Evolutionary conservation across 2,888 invertebrate genomes (phyloP), one percentile per base, ranked within the genome.

Genomic region (Xanthostigma xanthostigma): DNA sequence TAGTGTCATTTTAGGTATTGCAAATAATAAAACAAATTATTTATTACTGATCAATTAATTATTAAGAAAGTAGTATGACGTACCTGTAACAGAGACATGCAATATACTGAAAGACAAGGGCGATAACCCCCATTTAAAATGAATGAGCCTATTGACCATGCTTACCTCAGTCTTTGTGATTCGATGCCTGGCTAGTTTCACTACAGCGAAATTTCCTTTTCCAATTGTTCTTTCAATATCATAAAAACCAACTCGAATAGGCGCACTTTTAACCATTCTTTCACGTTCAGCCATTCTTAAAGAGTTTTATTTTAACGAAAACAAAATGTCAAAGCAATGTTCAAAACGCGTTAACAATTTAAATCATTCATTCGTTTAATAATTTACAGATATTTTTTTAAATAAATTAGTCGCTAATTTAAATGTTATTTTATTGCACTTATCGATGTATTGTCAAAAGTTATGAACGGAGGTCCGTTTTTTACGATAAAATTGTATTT

Each of bases 131-230:
- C 27, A 27, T 27, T 5, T 27, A 27, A 27, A 27, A 27, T 27
- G 27, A 27, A 27, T 27, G 27, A 27, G 27, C 27, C 27, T 36
- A 43, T 41, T 39, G 35, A 44, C 11, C 10, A 45, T 49, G 57
- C 78, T 75, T 73, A 95, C 96, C 89, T 97, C 95, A 65, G 93
- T 94, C 78, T 95, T 96, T 59, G 96, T 96, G 67, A 96, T 90
- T 67, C 92, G 84, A 77, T 98, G 97, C 66, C 90, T 83, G 59
- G 96, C 97, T 66, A 96, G 75, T 72, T 96, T 96, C 60, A 98
- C 97, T 60, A 96, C 94, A 58, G 97, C 97, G 76, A 97, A 98
- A 73, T 97, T 98, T 48, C 97, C 97, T 71, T 95, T 95, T 60
- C 97, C 97, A 63, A 97, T 95, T 61, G 96, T 96, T 64, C 88